Conservation (phyloP, 2,888 invertebrate genomes). For the Dynastes maya region DNA sequence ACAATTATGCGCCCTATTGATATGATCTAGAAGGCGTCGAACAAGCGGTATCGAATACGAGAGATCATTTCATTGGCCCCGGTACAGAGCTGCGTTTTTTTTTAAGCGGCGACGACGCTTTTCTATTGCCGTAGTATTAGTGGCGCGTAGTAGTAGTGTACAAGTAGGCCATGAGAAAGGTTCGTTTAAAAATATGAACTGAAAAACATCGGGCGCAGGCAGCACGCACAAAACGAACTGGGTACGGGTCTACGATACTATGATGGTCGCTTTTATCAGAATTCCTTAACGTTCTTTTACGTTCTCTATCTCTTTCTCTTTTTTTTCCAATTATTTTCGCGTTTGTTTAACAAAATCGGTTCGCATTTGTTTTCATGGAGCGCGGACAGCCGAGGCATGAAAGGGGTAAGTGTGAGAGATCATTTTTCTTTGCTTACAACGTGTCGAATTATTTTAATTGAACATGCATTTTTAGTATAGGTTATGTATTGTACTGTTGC, state of each 20-base stretch:
- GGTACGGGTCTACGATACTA: slow-evolving; percentile 30
- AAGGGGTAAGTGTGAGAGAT: slow-evolving; percentile 60
- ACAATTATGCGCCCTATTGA: slow-evolving; percentile 62
- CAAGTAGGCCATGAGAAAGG: slow-evolving; percentile 63
- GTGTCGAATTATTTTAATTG: not conserved
- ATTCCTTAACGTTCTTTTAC: slow-evolving; percentile 33
- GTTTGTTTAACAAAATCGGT: slow-evolving; percentile 32
- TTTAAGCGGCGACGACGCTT: slow-evolving; percentile 63
- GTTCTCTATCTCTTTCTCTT: slow-evolving; percentile 47
- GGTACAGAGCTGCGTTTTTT: slow-evolving; percentile 59
- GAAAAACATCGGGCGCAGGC: slow-evolving; percentile 33
- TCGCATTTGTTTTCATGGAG: slow-evolving; percentile 61
- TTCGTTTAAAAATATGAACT: slow-evolving; percentile 59
- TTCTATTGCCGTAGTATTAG: slow-evolving; percentile 62
- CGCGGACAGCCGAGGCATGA: slow-evolving; percentile 62
- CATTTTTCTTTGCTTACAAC: not conserved
- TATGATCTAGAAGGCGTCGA: slow-evolving; percentile 58
- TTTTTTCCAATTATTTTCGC: slow-evolving; percentile 51
- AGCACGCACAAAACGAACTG: slow-evolving; percentile 9
- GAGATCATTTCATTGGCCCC: slow-evolving; percentile 65
- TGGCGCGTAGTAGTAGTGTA: slow-evolving; percentile 54
- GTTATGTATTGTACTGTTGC: slow-evolving; percentile 1
- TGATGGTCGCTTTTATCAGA: slow-evolving; percentile 27
- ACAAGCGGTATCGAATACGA: slow-evolving; percentile 53
- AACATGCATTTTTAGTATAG: not conserved